Base-by-base conservation (phyloP, 2,113 vertebrate species). In the Eptesicus fuscus region DNA sequence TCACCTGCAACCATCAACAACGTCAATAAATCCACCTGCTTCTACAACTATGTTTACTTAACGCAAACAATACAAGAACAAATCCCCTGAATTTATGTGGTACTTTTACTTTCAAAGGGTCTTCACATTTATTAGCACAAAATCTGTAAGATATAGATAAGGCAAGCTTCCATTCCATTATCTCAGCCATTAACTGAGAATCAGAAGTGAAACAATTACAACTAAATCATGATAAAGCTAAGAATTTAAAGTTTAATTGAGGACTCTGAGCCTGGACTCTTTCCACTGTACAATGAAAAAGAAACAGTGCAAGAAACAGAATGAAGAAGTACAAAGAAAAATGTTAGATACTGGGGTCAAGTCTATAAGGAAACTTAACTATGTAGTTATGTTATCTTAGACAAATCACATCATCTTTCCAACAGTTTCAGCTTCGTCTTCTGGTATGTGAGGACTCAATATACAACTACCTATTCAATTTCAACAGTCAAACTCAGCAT, bases 1-100 rank as follows among this genome's bases (percentile, higher is more conserved):
- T 99, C 74, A 99, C 99, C 99, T 99, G 98, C 93, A 97, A 97
- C 97, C 97, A 97, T 96, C 96, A 97, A 97, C 88, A 98, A 85
- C 10, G 90, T 97, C 96, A 98, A 96, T 88, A 89, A 96, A 74
- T 70, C 95, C 42, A 85, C 95, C 97, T 94, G 95, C 85, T 67
- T 94, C 97, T 97, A 96, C 84, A 92, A 88, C 97, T 97, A 79
- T 4, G 47, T 93, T 94, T 53, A 93, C 92, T 90, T 84, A 85
- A 76, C 79, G 91, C 14, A 73, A 94, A 87, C 94, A 92, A 92
- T 49, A 83, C 77, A 73, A 80, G 14, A 63, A 71, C 53, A 83
- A 80, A 82, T 37, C 90, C 83, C 65, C 76, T 92, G 77, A 40
- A 90, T 82, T 32, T 35, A 77, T 5, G 23, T 40, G 51, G 40